phyloP scores from a whole-genome alignment of 2,888 invertebrate species.

The Glaucopsyche alexis region DNA sequence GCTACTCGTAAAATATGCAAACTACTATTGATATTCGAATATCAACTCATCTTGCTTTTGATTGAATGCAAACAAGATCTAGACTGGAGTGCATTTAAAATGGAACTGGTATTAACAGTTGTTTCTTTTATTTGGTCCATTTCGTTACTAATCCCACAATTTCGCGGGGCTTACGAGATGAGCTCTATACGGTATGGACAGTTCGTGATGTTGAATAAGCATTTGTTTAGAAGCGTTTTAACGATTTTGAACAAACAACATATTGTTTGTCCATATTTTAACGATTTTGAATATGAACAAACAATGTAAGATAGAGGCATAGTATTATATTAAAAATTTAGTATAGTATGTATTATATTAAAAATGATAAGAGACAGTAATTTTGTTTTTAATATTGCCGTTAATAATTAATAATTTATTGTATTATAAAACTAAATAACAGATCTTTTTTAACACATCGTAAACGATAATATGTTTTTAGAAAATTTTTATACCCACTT shows the following conservation, averaged over 20 bases:
- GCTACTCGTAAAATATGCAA: background rate
- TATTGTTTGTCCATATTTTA: no score
- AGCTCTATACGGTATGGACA: slow-evolving; percentile 56
- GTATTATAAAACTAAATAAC: no score
- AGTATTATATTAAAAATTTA: no score
- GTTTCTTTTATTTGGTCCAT: slow-evolving; percentile 51
- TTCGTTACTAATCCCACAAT: slow-evolving; percentile 60
- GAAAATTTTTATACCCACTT: no score
- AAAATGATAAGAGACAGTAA: background rate
- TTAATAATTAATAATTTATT: background rate
- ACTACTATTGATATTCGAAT: background rate
- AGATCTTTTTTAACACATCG: no score
- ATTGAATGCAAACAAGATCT: slow-evolving; percentile 23
- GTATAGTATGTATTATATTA: no score
- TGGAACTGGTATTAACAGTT: slow-evolving; percentile 33
- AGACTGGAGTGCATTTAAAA: slow-evolving; percentile 25
- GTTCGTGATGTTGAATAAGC: slow-evolving; percentile 68
- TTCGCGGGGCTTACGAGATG: slow-evolving; percentile 62
- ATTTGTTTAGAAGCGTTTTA: slow-evolving; percentile 40
- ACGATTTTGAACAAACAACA: slow-evolving; percentile 17
- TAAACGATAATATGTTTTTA: no score
- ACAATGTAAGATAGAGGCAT: no score
- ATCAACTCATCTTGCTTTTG: background rate
- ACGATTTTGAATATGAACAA: slow-evolving; percentile 21
- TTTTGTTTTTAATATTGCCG: slow-evolving; percentile 8